Base-by-base conservation (phyloP, 2,113 vertebrate species). In the Ardeotis arabs region DNA sequence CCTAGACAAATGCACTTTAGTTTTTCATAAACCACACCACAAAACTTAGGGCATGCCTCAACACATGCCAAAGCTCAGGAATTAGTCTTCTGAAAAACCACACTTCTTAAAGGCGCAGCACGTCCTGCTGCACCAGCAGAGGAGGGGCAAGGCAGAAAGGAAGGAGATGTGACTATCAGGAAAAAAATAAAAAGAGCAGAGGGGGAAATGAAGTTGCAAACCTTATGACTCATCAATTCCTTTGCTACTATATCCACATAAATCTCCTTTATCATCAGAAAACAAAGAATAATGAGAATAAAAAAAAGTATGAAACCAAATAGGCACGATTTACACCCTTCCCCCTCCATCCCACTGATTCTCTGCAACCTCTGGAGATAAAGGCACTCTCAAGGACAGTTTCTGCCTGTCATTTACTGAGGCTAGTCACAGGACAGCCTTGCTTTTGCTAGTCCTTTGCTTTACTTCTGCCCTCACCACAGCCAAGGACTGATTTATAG, bases 21-120 rank as follows among this genome's bases (percentile, higher is more conserved):
- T 62, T 92, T 92, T 85, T 70, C 84, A 87, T 66, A 62, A 87
- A 66, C 53, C 64, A 63, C 53, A 69, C 49, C 74, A 90, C 80
- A 91, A 60, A 92, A 89, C 49, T 59, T 5, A 47, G 55, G 92
- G 78, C 95, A 94, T 91, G 96, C 84, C 94, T 89, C 62, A 50
- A 91, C 94, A 96, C 37, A 87, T 94, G 84, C 94, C 92, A 89
- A 69, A 83, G 89, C 77, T 87, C 39, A 87, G 92, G 86, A 92
- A 93, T 87, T 68, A 90, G 28, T 25, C 76, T 77, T 90, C 90
- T 89, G 66, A 84, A 85, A 92, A 83, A 53, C 4, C 68, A 91
- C 41, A 23, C 33, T 72, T 37, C 90, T 94, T 94, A 97, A 96
- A 97, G 96, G 88, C 73, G 81, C 88, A 84, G 76, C 80, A 77